A percentile compares a stretch with the other conserved stretches of the same genome.
Evolutionary conservation across 2,113 vertebrate species (phyloP).

Genomic region (Tricholaema leucomelas): DNA sequence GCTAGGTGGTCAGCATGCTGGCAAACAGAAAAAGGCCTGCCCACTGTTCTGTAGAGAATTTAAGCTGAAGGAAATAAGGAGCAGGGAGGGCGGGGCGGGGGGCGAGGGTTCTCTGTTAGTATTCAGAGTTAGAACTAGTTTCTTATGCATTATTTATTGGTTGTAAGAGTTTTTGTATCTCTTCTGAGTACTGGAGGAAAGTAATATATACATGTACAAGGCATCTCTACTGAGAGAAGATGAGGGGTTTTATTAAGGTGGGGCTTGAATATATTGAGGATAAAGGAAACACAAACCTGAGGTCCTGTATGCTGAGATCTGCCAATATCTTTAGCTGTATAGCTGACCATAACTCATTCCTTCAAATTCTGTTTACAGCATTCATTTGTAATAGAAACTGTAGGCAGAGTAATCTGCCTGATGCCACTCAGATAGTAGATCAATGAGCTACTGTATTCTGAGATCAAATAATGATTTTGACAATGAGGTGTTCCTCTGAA

Average conservation of each 20-base stretch:
- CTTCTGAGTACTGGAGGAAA: background rate
- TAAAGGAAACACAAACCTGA: background rate
- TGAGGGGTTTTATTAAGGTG: background rate
- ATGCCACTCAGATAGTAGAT: accelerated
- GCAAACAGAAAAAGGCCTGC: background rate
- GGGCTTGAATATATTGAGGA: background rate
- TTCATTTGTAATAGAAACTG: background rate
- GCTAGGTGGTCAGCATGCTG: accelerated
- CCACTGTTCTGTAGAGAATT: background rate
- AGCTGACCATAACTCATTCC: background rate
- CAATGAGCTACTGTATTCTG: background rate
- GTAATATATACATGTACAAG: accelerated
- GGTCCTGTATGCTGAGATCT: background rate
- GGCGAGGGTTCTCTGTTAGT: background rate
- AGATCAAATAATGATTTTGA: background rate
- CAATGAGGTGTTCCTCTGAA: background rate
- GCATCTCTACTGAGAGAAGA: background rate
- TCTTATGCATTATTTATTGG: background rate
- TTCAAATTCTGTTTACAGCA: background rate
- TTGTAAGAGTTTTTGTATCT: background rate
- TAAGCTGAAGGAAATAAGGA: background rate
- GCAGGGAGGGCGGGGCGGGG: too few relatives aligned
- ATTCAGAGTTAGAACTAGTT: background rate
- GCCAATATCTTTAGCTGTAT: background rate
- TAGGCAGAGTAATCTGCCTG: background rate